These are phyloP conservation scores for Smittia sp. DNA, from an alignment of 2,888 invertebrate species.

Conservation along the genomic window DNA sequence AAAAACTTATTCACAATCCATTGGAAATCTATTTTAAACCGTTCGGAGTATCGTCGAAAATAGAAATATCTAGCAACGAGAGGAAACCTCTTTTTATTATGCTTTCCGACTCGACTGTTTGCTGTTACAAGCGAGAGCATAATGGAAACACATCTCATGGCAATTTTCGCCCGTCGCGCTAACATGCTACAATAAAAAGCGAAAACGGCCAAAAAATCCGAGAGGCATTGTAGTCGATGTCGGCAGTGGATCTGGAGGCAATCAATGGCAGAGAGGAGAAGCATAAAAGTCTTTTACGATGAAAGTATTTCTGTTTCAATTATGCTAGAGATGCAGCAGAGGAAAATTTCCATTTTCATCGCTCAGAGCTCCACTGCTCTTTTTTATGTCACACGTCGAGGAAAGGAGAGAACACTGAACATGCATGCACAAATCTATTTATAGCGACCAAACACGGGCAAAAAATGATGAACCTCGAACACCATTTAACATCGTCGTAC, in stretches of 20 bases:
- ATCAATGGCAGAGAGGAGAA: neutral
- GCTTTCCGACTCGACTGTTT: neutral
- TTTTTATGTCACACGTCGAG: neutral
- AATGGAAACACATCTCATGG: slow-evolving; percentile 3
- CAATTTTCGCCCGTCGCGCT: neutral
- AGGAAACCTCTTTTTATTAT: neutral
- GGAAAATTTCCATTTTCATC: neutral
- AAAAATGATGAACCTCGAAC: neutral
- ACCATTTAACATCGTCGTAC: neutral
- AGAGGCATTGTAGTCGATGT: neutral
- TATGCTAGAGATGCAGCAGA: no score
- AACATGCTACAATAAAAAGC: slow-evolving; percentile 5
- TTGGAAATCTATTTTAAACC: slow-evolving; percentile 23
- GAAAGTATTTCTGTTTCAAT: neutral
- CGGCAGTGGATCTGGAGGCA: neutral
- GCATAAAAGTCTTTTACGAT: neutral
- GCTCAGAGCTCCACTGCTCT: neutral
- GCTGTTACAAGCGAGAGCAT: neutral
- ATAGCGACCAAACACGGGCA: neutral
- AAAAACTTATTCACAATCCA: slow-evolving; percentile 4
- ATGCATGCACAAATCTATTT: slow-evolving; percentile 18
- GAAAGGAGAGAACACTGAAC: neutral
- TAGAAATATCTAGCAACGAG: neutral
- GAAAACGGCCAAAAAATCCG: slow-evolving; percentile 8
- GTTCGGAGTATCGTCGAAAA: neutral